Conservation (phyloP, 2,113 vertebrate species). For the Elachura formosa region DNA sequence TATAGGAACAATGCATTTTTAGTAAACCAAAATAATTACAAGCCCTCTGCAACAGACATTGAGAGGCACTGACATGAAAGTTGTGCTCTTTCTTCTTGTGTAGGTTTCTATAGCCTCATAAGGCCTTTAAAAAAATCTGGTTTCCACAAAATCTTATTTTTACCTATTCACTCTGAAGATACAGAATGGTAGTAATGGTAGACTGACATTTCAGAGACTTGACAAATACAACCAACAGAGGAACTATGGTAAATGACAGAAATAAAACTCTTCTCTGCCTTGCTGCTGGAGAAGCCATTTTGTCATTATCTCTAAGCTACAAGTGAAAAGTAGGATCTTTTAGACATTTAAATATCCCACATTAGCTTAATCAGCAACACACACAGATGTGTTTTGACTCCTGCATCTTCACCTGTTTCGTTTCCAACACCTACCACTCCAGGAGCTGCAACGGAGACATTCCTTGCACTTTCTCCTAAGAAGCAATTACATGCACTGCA, state of each 20-base stretch:
- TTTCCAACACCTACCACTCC: background rate
- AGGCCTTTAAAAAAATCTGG: background rate
- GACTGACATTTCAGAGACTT: background rate
- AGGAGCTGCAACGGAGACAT: background rate
- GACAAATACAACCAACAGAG: background rate
- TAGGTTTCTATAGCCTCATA: background rate
- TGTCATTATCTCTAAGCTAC: background rate
- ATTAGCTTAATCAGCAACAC: background rate
- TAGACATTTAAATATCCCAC: background rate
- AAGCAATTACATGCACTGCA: constrained; percentile 46
- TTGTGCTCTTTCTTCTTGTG: background rate
- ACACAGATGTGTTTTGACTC: constrained; percentile 32
- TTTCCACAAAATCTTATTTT: background rate
- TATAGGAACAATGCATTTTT: background rate
- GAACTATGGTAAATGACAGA: background rate
- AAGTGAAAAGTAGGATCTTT: background rate
- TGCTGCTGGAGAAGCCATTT: background rate
- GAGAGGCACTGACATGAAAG: background rate
- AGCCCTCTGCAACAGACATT: background rate
- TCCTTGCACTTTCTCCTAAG: background rate
- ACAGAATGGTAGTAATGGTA: background rate
- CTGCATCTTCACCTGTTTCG: constrained; percentile 53
- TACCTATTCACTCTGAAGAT: background rate
- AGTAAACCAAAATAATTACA: background rate
- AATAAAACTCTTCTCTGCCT: background rate